phyloP scores from a whole-genome alignment of 2,888 invertebrate genomes.

The Sclerodermus sp. region DNA sequence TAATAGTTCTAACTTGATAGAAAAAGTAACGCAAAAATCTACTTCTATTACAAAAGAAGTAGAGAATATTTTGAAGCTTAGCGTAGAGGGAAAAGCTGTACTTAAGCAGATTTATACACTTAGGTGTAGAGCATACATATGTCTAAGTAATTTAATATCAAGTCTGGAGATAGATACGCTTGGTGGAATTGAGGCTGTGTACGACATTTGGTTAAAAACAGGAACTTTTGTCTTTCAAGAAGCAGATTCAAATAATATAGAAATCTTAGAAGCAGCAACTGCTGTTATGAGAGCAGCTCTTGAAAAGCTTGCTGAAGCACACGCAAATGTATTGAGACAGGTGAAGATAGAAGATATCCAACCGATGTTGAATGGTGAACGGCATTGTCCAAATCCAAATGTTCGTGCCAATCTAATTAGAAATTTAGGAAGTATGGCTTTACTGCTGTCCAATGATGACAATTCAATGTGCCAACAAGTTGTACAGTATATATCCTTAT shows the following conservation, averaged over 20 bases:
- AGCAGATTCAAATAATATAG: conserved; percentile 56
- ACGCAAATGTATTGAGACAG: conserved; percentile 60
- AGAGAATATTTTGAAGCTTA: conserved; percentile 60
- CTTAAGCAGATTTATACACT: conserved; percentile 62
- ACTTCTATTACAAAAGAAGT: conserved; percentile 62
- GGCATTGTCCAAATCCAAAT: conserved; percentile 35
- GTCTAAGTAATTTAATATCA: conserved; percentile 71
- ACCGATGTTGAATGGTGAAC: conserved; percentile 51
- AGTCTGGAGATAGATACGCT: conserved; percentile 66
- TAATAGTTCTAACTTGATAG: conserved; percentile 63
- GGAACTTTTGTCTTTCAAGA: conserved; percentile 67
- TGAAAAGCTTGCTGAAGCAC: conserved; percentile 65
- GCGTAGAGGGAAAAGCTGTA: conserved; percentile 59
- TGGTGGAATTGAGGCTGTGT: conserved; percentile 67
- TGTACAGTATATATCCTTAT: conserved; percentile 52
- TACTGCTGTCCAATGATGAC: conserved; percentile 29
- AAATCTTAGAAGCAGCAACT: conserved; percentile 70
- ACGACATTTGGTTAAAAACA: conserved; percentile 67
- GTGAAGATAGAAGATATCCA: conserved; percentile 64
- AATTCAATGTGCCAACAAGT: conserved; percentile 23
- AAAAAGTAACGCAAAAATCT: conserved; percentile 64
- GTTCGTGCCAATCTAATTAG: conserved; percentile 42
- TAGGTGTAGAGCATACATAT: conserved; percentile 69
- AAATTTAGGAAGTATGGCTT: conserved; percentile 40
- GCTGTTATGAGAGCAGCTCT: conserved; percentile 75